phyloP scores from a whole-genome alignment of 2,888 invertebrate genomes.

The Salpingus planirostris region DNA sequence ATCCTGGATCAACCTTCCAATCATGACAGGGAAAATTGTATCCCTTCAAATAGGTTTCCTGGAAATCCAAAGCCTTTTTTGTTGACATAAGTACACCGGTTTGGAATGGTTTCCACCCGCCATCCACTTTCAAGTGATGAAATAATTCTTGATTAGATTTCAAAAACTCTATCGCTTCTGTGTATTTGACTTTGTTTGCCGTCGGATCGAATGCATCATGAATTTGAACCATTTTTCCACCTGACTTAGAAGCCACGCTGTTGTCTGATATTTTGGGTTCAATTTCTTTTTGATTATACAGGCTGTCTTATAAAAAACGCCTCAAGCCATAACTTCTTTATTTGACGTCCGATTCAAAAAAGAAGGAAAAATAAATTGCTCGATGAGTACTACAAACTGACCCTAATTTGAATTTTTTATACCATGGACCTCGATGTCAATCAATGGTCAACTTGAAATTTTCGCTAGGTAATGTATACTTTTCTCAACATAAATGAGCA shows the following conservation, averaged over 20 bases:
- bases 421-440: too few relatives aligned
- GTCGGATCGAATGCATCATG: constrained; percentile 11
- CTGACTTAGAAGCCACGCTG: constrained; percentile 5
- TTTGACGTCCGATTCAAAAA: too few relatives aligned
- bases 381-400: too few relatives aligned
- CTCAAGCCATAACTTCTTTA: too few relatives aligned
- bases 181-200: constrained; percentile 10
- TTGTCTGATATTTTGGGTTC: constrained; percentile 2
- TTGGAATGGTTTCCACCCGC: constrained; percentile 3
- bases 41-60: constrained; percentile 4
- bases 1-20: constrained; percentile 10
- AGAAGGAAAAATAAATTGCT: constrained; percentile 5
- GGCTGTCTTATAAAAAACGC: too few relatives aligned
- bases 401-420: too few relatives aligned
- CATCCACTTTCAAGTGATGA: neutral
- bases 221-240: constrained; percentile 9
- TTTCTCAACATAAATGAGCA: too few relatives aligned
- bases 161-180: constrained; percentile 11
- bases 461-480: too few relatives aligned
- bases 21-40: constrained; percentile 4
- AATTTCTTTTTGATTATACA: constrained; percentile 1
- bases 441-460: too few relatives aligned
- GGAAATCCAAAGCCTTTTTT: constrained; percentile 5
- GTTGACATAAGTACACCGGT: constrained; percentile 4
- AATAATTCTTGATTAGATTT: constrained; percentile 12